Evolutionary conservation across 2,888 invertebrate species (phyloP).

Genomic region (Scrobipalpa atriplicella): DNA sequence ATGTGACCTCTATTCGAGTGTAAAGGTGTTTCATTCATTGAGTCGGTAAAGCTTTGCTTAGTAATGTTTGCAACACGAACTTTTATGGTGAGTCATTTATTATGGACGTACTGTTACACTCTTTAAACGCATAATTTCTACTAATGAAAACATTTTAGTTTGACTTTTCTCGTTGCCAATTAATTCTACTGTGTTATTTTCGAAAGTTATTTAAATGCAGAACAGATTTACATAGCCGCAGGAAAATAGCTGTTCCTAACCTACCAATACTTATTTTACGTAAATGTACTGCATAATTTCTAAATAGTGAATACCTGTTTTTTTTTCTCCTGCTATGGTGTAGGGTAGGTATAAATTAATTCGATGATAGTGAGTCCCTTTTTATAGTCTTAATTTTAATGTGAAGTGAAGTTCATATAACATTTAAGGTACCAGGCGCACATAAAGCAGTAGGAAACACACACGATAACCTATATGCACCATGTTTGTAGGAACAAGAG

Average conservation of each 20-base stretch:
- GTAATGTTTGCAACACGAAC: conserved; percentile 2
- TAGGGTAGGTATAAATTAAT: too few species aligned
- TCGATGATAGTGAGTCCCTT: too few species aligned
- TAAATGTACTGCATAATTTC: too few species aligned
- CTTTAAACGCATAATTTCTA: neutral
- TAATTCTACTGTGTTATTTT: neutral
- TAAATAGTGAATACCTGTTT: too few species aligned
- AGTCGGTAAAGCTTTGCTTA: conserved; percentile 26
- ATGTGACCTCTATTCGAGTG: conserved; percentile 47
- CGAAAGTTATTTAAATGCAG: neutral
- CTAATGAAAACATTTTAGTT: neutral
- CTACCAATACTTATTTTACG: neutral
- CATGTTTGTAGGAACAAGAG: conserved; percentile 1
- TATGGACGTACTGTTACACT: neutral
- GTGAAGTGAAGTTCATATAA: too few species aligned
- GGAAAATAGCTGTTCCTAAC: neutral
- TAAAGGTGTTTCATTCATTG: conserved; percentile 26
- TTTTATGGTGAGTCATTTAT: neutral
- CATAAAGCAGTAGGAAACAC: too few species aligned
- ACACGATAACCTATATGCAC: neutral
- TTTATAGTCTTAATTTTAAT: too few species aligned
- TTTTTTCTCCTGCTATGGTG: too few species aligned
- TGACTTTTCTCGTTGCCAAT: neutral
- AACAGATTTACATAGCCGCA: neutral
- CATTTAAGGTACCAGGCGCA: too few species aligned